These are phyloP conservation scores for Brotula barbata DNA, from an alignment of 2,797 vertebrate genomes.

Conservation along the genomic window DNA sequence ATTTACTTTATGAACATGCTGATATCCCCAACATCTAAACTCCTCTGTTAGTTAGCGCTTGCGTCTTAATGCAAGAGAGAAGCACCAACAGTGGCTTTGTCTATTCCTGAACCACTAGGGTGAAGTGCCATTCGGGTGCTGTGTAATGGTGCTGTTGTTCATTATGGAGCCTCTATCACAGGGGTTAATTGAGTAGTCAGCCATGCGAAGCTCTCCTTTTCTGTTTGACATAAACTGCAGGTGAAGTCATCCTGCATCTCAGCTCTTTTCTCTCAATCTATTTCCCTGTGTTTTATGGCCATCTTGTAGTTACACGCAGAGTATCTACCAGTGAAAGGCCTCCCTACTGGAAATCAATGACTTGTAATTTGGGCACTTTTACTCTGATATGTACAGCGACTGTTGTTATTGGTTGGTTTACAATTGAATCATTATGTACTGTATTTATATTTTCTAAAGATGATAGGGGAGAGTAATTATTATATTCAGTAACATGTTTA, in stretches of 20 bases:
- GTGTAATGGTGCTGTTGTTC: conserved; percentile 83
- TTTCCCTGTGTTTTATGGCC: conserved; percentile 76
- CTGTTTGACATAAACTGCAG: conserved; percentile 82
- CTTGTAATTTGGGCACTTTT: conserved; percentile 72
- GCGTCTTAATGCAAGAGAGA: conserved; percentile 43
- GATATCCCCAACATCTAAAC: conserved; percentile 60
- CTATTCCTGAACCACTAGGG: conserved; percentile 65
- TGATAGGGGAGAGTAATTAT: conserved; percentile 38
- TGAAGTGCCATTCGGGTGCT: conserved; percentile 76
- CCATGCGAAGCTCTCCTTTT: conserved; percentile 81
- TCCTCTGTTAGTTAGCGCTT: conserved; percentile 42
- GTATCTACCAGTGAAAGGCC: conserved; percentile 68
- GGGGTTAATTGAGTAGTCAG: conserved; percentile 87
- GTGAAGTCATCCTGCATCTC: conserved; percentile 79
- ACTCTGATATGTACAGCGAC: conserved; percentile 49
- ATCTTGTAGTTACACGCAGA: conserved; percentile 64
- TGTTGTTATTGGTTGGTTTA: conserved; percentile 58
- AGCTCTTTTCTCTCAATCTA: conserved; percentile 72
- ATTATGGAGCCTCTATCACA: conserved; percentile 82
- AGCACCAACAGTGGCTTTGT: conserved; percentile 53
- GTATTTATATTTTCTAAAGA: conserved; percentile 61
- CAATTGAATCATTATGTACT: conserved; percentile 63
- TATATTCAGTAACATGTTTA: conserved; percentile 22
- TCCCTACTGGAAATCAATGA: conserved; percentile 75
- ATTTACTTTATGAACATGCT: conserved; percentile 58